Conservation (phyloP, 2,888 invertebrate species). For the Tanytarsus gracilentus region DNA sequence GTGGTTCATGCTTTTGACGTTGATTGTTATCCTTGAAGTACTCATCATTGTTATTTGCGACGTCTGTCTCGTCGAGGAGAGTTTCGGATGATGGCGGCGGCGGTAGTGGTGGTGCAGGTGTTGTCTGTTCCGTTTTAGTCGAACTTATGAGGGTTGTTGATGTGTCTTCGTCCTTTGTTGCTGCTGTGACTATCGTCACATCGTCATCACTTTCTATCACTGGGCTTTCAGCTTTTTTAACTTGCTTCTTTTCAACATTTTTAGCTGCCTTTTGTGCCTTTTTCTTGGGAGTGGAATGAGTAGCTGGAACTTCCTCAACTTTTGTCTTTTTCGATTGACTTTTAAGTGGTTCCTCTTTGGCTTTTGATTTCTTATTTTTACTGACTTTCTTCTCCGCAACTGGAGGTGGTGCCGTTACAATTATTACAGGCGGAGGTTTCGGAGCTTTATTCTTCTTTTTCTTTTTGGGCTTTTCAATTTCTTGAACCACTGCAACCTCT, state of each 20-base stretch:
- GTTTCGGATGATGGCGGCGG: neutral
- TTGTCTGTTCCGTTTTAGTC: neutral
- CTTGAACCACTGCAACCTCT: too few species aligned
- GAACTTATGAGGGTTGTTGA: conserved; percentile 13
- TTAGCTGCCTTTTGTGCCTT: conserved; percentile 18
- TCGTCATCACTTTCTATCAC: conserved; percentile 14
- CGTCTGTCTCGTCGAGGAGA: conserved; percentile 20
- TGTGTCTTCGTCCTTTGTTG: neutral
- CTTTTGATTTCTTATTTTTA: conserved; percentile 29
- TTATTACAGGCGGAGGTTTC: too few species aligned
- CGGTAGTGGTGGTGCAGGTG: too few species aligned
- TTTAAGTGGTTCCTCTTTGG: conserved; percentile 30
- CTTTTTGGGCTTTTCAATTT: conserved; percentile 33
- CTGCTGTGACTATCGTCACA: conserved; percentile 3
- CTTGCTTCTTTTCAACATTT: conserved; percentile 41
- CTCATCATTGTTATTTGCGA: conserved; percentile 32
- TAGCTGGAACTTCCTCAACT: conserved; percentile 29
- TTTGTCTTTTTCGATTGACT: conserved; percentile 27
- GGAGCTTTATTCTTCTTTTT: conserved; percentile 31
- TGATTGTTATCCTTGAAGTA: conserved; percentile 43
- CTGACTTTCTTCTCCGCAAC: conserved; percentile 24
- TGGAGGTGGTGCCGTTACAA: too few species aligned
- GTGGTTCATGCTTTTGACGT: conserved; percentile 39
- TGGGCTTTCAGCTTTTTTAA: conserved; percentile 1
- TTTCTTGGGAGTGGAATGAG: neutral